These are phyloP conservation scores for Magallana gigas DNA, from an alignment of 1,140 invertebrate genomes.

Conservation along the genomic window DNA sequence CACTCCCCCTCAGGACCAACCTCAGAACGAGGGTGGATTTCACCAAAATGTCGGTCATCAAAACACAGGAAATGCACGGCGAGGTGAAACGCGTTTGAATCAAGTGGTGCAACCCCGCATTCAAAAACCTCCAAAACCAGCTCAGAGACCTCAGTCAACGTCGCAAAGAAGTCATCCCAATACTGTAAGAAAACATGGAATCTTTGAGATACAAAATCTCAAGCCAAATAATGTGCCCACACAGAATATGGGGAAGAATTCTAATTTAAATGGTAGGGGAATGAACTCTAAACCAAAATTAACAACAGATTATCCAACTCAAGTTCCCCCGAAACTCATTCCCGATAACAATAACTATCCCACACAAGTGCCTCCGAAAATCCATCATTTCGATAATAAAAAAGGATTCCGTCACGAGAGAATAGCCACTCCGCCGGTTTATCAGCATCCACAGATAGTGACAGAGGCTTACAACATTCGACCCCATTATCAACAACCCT, in stretches of 20 bases:
- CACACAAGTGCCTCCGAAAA: background rate
- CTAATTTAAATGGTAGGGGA: background rate
- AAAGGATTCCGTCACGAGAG: slow-evolving; percentile 1
- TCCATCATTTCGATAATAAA: background rate
- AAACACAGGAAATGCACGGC: background rate
- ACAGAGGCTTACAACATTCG: background rate
- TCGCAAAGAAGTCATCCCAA: background rate
- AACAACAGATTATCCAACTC: background rate
- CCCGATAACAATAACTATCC: background rate
- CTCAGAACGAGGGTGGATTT: background rate
- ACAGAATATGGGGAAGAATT: background rate
- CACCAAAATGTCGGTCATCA: background rate
- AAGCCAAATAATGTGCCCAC: background rate
- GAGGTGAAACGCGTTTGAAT: background rate
- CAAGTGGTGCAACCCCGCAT: background rate
- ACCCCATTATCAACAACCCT: too few species aligned
- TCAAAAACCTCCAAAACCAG: background rate
- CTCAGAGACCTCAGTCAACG: background rate
- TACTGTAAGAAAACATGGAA: background rate
- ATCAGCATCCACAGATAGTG: background rate
- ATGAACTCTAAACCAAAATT: background rate
- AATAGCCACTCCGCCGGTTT: background rate
- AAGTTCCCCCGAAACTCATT: background rate
- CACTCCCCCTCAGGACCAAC: background rate
- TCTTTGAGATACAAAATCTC: background rate